Percentiles rank a stretch among this genome's conserved stretches.
Evolutionary conservation across 2,797 vertebrate genomes (phyloP).

Genomic region (Sparus aurata): DNA sequence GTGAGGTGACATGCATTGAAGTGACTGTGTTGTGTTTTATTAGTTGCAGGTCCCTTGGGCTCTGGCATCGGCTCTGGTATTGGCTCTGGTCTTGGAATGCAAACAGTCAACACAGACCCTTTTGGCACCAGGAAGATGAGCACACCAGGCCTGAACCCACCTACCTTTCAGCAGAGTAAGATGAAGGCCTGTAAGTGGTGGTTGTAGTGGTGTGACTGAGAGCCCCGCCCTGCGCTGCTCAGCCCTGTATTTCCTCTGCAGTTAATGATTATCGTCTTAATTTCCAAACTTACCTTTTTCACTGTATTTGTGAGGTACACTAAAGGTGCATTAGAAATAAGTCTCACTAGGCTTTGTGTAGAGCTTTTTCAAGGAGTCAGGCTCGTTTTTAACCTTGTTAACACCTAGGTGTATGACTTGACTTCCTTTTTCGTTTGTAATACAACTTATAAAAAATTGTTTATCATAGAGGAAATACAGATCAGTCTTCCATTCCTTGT

Average conservation of each 20-base stretch:
- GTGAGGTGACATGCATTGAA: neutral
- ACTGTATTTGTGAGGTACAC: no score
- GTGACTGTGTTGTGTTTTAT: constrained; percentile 4
- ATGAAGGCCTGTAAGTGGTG: constrained; percentile 96
- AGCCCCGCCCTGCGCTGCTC: constrained; percentile 85
- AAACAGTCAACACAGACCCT: constrained; percentile 94
- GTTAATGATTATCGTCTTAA: neutral
- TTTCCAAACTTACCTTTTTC: constrained; percentile 10
- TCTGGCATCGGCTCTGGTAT: constrained; percentile 86
- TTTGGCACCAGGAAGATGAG: constrained; percentile 98
- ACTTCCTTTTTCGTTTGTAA: neutral
- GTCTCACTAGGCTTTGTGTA: neutral
- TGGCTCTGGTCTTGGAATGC: constrained; percentile 93
- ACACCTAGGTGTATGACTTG: neutral
- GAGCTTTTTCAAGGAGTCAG: neutral
- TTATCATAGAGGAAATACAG: constrained; percentile 81
- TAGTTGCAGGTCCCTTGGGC: constrained; percentile 90
- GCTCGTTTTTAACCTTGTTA: neutral
- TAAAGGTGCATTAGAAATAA: neutral
- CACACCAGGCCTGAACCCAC: constrained; percentile 97
- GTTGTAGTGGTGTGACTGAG: constrained; percentile 93
- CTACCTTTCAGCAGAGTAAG: constrained; percentile 99
- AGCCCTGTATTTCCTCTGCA: constrained; percentile 78
- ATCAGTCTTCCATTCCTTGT: constrained; percentile 82
- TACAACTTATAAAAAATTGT: neutral